These are phyloP conservation scores for Drosophila setifemur DNA, from an alignment of 1,140 invertebrate genomes.

Conservation along the genomic window DNA sequence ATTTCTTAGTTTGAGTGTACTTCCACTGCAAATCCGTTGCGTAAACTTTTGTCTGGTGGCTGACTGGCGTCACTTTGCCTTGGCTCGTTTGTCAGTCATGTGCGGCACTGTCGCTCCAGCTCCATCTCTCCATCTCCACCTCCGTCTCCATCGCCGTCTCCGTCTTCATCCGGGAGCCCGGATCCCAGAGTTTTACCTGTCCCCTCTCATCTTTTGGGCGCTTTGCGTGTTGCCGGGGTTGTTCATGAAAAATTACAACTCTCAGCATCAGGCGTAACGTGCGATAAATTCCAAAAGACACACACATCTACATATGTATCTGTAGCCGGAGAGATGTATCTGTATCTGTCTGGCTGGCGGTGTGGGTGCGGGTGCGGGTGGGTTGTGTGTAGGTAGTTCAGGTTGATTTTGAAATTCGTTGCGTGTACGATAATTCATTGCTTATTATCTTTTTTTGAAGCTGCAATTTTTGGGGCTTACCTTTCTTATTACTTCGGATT, in stretches of 20 bases:
- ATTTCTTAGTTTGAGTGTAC: too few relatives aligned
- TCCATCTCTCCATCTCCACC: conserved; percentile 24
- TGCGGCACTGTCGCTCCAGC: conserved; percentile 31
- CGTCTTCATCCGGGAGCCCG: not conserved
- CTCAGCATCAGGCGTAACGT: conserved; percentile 72
- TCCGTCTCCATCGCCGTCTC: not conserved
- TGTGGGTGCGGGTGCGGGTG: too few relatives aligned
- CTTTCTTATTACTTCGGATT: conserved; percentile 41
- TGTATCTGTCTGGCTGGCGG: too few relatives aligned
- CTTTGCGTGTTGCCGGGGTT: conserved; percentile 28
- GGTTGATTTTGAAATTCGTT: conserved; percentile 76
- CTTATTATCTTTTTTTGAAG: conserved; percentile 75
- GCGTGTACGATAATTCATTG: conserved; percentile 80
- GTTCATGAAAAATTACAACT: conserved; percentile 77
- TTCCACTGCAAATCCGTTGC: not conserved
- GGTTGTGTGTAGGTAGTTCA: conserved; percentile 25
- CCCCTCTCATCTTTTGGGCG: not conserved
- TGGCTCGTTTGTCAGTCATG: conserved; percentile 42
- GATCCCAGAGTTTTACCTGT: conserved; percentile 7
- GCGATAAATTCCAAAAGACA: conserved; percentile 65
- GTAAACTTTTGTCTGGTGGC: conserved; percentile 46
- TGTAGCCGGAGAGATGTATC: not conserved
- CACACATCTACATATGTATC: conserved; percentile 9
- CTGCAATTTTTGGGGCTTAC: conserved; percentile 64
- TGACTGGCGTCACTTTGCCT: conserved; percentile 18